phyloP scores from a whole-genome alignment of 2,797 vertebrate genomes.

The Melanogrammus aeglefinus region DNA sequence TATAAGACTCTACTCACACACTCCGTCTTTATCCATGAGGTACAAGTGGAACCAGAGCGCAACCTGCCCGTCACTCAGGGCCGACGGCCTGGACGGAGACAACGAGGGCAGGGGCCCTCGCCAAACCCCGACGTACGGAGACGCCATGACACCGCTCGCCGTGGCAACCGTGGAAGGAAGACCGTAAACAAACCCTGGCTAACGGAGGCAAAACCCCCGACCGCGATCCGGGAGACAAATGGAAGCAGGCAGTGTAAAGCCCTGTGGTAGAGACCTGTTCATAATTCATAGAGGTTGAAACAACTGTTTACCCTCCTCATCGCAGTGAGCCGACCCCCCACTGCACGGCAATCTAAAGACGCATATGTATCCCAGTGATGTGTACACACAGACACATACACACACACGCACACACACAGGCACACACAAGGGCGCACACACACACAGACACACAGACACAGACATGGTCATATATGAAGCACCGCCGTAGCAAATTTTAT shows the following conservation, averaged over 20 bases:
- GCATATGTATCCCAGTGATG: neutral
- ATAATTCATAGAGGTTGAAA: slow-evolving; percentile 75
- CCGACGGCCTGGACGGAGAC: too few relatives aligned
- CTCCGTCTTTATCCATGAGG: neutral
- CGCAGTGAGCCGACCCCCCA: slow-evolving; percentile 34
- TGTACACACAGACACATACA: neutral
- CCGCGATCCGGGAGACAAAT: slow-evolving; percentile 55
- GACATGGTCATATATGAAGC: neutral
- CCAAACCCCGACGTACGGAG: too few relatives aligned
- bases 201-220: slow-evolving; percentile 4
- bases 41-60: too few relatives aligned
- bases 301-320: slow-evolving; percentile 67
- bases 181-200: neutral
- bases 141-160: too few relatives aligned
- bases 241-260: slow-evolving; percentile 60
- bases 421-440: neutral
- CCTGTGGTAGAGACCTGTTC: slow-evolving; percentile 56
- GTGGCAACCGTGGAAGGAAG: neutral
- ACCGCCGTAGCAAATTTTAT: neutral
- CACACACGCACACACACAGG: neutral
- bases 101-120: too few relatives aligned
- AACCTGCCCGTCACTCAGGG: too few relatives aligned
- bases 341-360: slow-evolving; percentile 48
- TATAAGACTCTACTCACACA: neutral
- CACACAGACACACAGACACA: neutral